Evolutionary conservation across 2,888 invertebrate genomes (phyloP).

Genomic region (Limnephilus marmoratus): DNA sequence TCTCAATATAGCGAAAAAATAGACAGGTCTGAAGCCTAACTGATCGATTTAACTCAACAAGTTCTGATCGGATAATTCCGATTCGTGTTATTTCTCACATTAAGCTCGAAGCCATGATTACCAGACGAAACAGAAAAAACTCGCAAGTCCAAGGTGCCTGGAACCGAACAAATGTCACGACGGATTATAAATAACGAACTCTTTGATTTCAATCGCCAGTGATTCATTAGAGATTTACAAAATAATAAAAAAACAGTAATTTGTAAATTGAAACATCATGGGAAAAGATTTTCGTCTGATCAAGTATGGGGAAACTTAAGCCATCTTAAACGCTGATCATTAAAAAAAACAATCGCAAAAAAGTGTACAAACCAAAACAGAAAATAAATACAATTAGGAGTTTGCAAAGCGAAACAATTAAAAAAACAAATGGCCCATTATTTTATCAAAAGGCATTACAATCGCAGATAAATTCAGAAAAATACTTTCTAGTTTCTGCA

Average conservation of each 20-base stretch:
- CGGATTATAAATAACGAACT: conserved; percentile 11
- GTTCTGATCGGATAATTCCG: conserved; percentile 19
- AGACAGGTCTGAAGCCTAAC: not conserved
- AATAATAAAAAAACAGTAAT: not conserved
- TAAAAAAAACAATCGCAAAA: not conserved
- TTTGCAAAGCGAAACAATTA: not conserved
- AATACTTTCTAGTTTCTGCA: conserved; percentile 20
- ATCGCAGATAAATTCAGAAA: conserved; percentile 25
- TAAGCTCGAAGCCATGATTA: conserved; percentile 14
- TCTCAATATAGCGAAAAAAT: not conserved
- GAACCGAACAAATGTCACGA: not conserved
- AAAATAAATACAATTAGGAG: not conserved
- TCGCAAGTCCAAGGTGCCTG: conserved; percentile 17
- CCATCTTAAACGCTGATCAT: not conserved
- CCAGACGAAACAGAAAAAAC: not conserved
- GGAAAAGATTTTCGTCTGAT: not conserved
- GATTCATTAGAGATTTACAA: conserved; percentile 30
- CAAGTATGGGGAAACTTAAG: not conserved
- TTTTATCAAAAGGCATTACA: conserved; percentile 33
- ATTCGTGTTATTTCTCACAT: conserved; percentile 12
- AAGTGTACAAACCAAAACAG: not conserved
- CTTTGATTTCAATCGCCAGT: conserved; percentile 24
- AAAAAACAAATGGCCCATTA: not conserved
- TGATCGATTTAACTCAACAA: not conserved
- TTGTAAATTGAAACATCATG: not conserved